Evolutionary conservation across 2,888 invertebrate species (phyloP), one percentile per base, ranked within the genome.

Genomic region (Aphidoletes aphidimyza): DNA sequence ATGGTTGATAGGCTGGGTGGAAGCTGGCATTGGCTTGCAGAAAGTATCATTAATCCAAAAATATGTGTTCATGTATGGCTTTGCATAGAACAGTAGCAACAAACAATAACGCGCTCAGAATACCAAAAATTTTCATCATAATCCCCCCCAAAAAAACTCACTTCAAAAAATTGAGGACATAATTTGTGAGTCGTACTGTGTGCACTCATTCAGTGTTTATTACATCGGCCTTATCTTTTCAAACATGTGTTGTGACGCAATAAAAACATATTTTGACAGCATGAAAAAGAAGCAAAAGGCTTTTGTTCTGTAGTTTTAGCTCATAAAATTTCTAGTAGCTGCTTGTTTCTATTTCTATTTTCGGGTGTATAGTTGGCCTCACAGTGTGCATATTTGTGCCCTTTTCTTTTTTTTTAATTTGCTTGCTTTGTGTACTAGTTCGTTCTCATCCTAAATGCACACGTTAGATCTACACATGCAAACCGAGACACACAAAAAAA

Each of bases 221-320:
- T 54, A 22, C 54, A 6, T 22, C 22, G 54, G 54, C 54, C 30
- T 69, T 69, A 69, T 69, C 69, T 69, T 69, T 69, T 69, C 30
- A 69, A 69, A 69, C 69, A 69, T 69, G 30, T 69, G 69, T 34
- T 69, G n/a, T 69, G 69, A 69, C 1, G 14, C 69, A 69, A 14
- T 14, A 69, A 69, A 69, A 17, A 0, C 30, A 69, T n/a, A 69
- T 69, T 69, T 69, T 69, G 69, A 34, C 69, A 69, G 30, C 34
- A 30, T 34, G 14, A n/a, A 69, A 69, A 30, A 69, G 69, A 30
- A n/a, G 5, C 47, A 17, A 47, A 17, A 39, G 5, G 39, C 39
- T 39, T 39, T 39, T 39, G 39, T 30, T 69, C 30, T 30, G 1
- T n/a, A 22, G n/a, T 22, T 54, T 3, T 5, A 54, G 30, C 42